Conservation (phyloP, 2,888 invertebrate species). For the Plagiodera versicolora region DNA sequence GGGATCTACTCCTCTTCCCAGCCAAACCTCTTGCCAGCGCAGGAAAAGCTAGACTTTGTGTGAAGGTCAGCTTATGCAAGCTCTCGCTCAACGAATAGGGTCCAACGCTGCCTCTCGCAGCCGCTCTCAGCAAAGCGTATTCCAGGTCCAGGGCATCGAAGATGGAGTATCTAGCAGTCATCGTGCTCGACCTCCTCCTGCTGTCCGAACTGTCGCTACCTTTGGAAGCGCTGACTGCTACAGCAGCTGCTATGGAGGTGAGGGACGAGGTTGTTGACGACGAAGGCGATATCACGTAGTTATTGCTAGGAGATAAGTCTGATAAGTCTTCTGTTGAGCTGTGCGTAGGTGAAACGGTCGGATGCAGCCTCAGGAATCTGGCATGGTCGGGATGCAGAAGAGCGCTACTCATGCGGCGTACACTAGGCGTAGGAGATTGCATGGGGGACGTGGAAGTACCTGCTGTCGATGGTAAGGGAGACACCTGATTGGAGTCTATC, state of each 20-base stretch:
- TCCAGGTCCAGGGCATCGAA: conserved; percentile 73
- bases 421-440: conserved; percentile 50
- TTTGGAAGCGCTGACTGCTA: conserved; percentile 33
- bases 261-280: conserved; percentile 63
- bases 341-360: conserved; percentile 53
- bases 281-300: conserved; percentile 54
- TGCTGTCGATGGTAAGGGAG: conserved; percentile 56
- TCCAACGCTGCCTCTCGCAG: conserved; percentile 71
- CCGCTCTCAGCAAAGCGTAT: conserved; percentile 68
- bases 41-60: conserved; percentile 73
- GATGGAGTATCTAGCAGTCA: conserved; percentile 66
- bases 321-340: conserved; percentile 55
- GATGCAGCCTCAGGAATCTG: conserved; percentile 59
- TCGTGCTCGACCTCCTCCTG: conserved; percentile 61
- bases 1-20: conserved; percentile 62
- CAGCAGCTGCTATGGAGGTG: conserved; percentile 56
- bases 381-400: conserved; percentile 73
- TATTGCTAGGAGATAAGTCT: conserved; percentile 48
- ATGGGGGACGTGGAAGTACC: conserved; percentile 50
- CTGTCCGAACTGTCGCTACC: conserved; percentile 53
- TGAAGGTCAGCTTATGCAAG: conserved; percentile 72
- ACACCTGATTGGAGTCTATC: conserved; percentile 71
- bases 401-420: conserved; percentile 61
- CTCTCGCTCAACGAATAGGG: conserved; percentile 72
- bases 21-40: conserved; percentile 70